Evolutionary conservation across 2,888 invertebrate species (phyloP).

Genomic region (Myathropa florea): DNA sequence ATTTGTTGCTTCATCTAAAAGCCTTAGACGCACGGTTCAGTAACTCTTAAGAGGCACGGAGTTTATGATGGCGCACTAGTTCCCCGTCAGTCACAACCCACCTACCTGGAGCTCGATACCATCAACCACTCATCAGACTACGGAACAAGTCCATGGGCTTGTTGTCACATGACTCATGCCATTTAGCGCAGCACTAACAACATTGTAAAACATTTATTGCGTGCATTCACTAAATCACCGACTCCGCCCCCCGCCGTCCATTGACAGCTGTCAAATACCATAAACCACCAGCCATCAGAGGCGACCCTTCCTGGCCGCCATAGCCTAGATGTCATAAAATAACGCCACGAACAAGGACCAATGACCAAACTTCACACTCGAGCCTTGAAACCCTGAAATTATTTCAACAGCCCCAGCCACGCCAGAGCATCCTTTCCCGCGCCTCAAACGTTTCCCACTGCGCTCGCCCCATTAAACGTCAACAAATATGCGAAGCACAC

Average conservation of each 20-base stretch:
- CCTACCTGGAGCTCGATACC: not conserved
- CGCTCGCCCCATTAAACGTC: constrained; percentile 4
- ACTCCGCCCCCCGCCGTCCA: not conserved
- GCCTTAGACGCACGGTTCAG: too few species aligned
- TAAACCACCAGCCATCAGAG: not conserved
- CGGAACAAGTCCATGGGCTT: not conserved
- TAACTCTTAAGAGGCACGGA: too few species aligned
- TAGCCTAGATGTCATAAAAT: not conserved
- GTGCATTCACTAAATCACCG: not conserved
- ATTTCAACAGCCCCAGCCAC: constrained; percentile 37
- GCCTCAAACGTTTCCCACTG: constrained; percentile 16
- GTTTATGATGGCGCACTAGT: too few species aligned
- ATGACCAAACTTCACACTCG: not conserved
- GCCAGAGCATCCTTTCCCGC: constrained; percentile 10
- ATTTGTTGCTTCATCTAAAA: too few species aligned
- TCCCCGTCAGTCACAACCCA: too few species aligned
- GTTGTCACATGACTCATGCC: not conserved
- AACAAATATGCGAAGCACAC: constrained; percentile 49
- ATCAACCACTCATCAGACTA: not conserved
- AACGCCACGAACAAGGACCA: not conserved
- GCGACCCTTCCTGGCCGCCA: not conserved
- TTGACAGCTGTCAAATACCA: not conserved
- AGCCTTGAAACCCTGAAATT: constrained; percentile 23
- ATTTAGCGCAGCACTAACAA: not conserved
- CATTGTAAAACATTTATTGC: not conserved